These are phyloP conservation scores for Phania funesta DNA, from an alignment of 2,888 invertebrate species.

Conservation along the genomic window DNA sequence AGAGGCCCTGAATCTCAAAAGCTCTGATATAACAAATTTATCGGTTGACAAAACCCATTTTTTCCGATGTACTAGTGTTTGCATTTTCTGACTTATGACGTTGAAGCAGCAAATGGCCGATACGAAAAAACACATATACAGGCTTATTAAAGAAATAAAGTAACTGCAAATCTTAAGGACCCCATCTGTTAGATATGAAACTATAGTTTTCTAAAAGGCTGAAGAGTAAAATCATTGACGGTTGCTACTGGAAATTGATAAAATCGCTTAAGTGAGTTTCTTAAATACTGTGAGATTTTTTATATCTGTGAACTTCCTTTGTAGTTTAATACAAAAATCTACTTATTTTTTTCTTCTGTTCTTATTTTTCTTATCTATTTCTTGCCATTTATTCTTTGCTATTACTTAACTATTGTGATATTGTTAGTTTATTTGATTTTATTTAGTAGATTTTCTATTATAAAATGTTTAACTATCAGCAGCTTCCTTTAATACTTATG, in stretches of 20 bases:
- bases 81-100: too few species aligned
- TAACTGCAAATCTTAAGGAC: constrained; percentile 16
- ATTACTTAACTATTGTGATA: constrained; percentile 22
- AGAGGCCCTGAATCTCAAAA: too few species aligned
- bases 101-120: too few species aligned
- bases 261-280: constrained; percentile 25
- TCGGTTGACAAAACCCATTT: too few species aligned
- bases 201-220: constrained; percentile 34
- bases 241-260: constrained; percentile 4
- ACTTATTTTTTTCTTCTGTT: constrained; percentile 1
- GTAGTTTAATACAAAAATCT: constrained; percentile 25
- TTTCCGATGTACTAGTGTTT: too few species aligned
- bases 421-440: constrained; percentile 57
- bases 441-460: constrained; percentile 23
- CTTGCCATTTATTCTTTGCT: not conserved
- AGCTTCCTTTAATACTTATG: constrained; percentile 56
- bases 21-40: too few species aligned
- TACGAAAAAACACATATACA: not conserved
- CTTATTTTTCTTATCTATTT: constrained; percentile 28
- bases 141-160: not conserved
- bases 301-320: constrained; percentile 38
- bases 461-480: constrained; percentile 47
- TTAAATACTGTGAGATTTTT: constrained; percentile 20
- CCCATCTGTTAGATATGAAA: constrained; percentile 31
- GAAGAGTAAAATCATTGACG: not conserved